Evolutionary conservation across 2,113 vertebrate species (phyloP), one percentile per base, ranked within the genome.

Genomic region (Herpailurus yagouaroundi): DNA sequence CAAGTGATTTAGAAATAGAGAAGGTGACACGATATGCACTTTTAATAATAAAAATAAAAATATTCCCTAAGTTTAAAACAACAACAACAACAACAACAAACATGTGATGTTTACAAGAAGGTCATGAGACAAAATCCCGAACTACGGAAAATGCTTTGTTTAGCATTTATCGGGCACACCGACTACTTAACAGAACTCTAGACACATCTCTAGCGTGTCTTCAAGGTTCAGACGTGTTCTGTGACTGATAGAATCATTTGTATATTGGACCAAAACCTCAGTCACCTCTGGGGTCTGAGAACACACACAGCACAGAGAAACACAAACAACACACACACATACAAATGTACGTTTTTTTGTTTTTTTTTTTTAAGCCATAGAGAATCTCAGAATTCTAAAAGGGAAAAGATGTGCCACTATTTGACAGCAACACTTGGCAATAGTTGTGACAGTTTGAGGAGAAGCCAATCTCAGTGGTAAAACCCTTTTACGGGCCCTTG

Each of bases 361-460:
- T 91, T 79, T 92, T 95, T 84, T 50, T 94, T 76, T 80, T 69
- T 9, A 64, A 95, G 77, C 66, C 55, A 38, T 14, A 73, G 66
- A 89, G 86, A 85, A 89, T 91, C 68, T 89, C 88, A 91, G 82
- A 88, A 68, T 97, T 96, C 97, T 96, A 79, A 94, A 93, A 94
- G 79, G 74, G 85, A 93, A 87, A 84, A 89, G 97, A 89, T 87
- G 89, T 90, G 73, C 76, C 85, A 97, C 68, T 73, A 82, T 91
- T 91, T 98, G 97, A 97, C 91, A 97, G 96, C 81, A 97, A 97
- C 95, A 94, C 73, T 96, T 97, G 97, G 97, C 97, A 98, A 25
- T 88, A 8, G 50, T 80, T 89, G 81, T 97, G 97, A 97, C 92
- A 98, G 91, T 94, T 97, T 85, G 91, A 96, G 95, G 81, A 77